Evolutionary conservation across 2,797 vertebrate genomes (phyloP).

Genomic region (Melanotaenia trifasciata): DNA sequence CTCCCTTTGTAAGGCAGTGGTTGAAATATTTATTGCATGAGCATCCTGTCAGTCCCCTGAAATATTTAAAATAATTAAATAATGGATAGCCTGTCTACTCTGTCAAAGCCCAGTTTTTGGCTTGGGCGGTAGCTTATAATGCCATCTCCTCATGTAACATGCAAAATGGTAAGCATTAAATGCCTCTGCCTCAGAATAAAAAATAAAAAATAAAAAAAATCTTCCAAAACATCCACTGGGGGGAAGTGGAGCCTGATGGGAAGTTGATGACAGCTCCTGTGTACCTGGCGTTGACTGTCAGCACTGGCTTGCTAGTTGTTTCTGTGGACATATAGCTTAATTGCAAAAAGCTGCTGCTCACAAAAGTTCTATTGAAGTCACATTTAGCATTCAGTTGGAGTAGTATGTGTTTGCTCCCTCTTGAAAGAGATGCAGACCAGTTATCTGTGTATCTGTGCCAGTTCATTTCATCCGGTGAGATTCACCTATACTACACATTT

Average conservation of each 20-base stretch:
- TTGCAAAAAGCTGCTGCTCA: slow-evolving; percentile 24
- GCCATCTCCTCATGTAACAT: slow-evolving; percentile 51
- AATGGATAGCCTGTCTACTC: slow-evolving; percentile 67
- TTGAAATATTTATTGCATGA: slow-evolving; percentile 79
- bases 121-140: slow-evolving; percentile 42
- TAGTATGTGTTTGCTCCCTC: slow-evolving; percentile 25
- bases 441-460: slow-evolving; percentile 53
- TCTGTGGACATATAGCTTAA: slow-evolving; percentile 22
- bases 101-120: slow-evolving; percentile 48
- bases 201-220: slow-evolving; percentile 51
- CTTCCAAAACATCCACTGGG: slow-evolving; percentile 66
- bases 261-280: slow-evolving; percentile 72
- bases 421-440: slow-evolving; percentile 45
- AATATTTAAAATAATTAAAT: slow-evolving; percentile 85
- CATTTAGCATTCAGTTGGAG: slow-evolving; percentile 50
- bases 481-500: slow-evolving; percentile 22
- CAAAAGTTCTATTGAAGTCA: slow-evolving; percentile 45
- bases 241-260: slow-evolving; percentile 71
- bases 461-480: slow-evolving; percentile 57
- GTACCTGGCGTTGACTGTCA: slow-evolving; percentile 39
- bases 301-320: slow-evolving; percentile 51
- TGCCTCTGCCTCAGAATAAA: slow-evolving; percentile 71
- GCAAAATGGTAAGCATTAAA: slow-evolving; percentile 72
- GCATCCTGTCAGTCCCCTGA: slow-evolving; percentile 74
- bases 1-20: slow-evolving; percentile 52